Base-by-base conservation (phyloP, 1,140 invertebrate species). In the Drosophila setifemur region DNA sequence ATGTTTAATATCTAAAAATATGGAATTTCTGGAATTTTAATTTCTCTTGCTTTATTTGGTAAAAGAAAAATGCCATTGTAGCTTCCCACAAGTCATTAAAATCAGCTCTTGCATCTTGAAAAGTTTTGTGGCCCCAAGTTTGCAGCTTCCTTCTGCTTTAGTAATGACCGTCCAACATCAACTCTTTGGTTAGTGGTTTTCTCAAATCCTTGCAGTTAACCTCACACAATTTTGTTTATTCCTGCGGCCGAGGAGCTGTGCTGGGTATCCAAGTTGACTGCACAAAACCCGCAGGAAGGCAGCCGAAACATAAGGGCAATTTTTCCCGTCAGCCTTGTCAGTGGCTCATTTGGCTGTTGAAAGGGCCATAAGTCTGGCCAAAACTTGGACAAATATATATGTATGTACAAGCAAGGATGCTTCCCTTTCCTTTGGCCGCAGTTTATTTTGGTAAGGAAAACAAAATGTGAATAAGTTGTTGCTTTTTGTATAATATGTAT, bases 401-500 rank as follows among this genome's bases (percentile, higher is more conserved):
- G 6, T 14, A 39, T 19, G 11, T 33, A 26, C 16, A 6, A 16
- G 4, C 26, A 6, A 25, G 12, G 14, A 28, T 9, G 21, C 7
- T 6, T 31, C 31, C 33, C 33, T 50, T 76, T 76, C 67, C 77
- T 44, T 53, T 73, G 39, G 55, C 54, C 37, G 16, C 61, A 82
- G 77, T 82, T 82, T 82, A 60, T 76, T 76, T 75, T 82, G 71
- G 48, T 44, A 67, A 72, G 68, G 45, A 81, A 54, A 69, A 82
- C 60, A 76, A 58, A 68, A 82, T 72, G 77, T 82, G 72, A 81
- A 82, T 81, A 81, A 81, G 77, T 81, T 81, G 77, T 76, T 81
- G 77, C 26, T 3, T 33, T 4, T 49, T 58, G 52, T 63, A 52
- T 49, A 63, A 70, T n/a, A 57, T 70, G 39, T 55, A 55, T 66